These are phyloP conservation scores for Poeciliopsis retropinna DNA, from an alignment of 2,113 vertebrate species.

Conservation along the genomic window DNA sequence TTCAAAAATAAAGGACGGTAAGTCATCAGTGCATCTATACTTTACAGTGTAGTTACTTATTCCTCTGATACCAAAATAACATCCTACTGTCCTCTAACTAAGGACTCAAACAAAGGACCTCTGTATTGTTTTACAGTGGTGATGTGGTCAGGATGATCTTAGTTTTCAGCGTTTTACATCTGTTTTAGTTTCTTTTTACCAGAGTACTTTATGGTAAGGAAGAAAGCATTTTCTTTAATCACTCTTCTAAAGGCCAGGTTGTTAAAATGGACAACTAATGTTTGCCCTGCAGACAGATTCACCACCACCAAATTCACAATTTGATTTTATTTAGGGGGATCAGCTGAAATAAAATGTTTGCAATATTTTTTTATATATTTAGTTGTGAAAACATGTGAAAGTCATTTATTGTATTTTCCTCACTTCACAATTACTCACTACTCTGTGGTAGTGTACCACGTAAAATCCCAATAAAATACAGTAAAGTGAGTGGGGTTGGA, in stretches of 20 bases:
- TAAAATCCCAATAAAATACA: neutral
- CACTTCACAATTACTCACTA: neutral
- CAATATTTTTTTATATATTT: neutral
- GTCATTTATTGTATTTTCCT: neutral
- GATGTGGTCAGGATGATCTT: neutral
- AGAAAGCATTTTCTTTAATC: neutral
- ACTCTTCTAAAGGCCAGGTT: neutral
- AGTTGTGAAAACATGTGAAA: neutral
- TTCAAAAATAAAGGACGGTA: neutral
- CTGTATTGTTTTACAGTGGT: too few relatives aligned
- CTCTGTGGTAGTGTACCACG: too few relatives aligned
- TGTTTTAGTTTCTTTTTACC: neutral
- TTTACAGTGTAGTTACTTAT: neutral
- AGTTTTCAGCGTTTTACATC: neutral
- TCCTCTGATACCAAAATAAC: neutral
- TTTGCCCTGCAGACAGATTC: neutral
- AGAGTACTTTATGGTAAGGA: neutral
- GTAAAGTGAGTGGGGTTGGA: neutral
- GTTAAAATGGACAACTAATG: neutral
- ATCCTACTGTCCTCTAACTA: neutral
- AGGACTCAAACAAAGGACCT: neutral
- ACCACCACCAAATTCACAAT: neutral
- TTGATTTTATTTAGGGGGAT: neutral
- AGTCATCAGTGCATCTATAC: neutral
- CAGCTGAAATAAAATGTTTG: neutral